Percentiles rank a stretch among this genome's conserved stretches.
These are phyloP conservation scores for Bujurquina vittata DNA, from an alignment of 2,113 vertebrate species.

Conservation along the genomic window DNA sequence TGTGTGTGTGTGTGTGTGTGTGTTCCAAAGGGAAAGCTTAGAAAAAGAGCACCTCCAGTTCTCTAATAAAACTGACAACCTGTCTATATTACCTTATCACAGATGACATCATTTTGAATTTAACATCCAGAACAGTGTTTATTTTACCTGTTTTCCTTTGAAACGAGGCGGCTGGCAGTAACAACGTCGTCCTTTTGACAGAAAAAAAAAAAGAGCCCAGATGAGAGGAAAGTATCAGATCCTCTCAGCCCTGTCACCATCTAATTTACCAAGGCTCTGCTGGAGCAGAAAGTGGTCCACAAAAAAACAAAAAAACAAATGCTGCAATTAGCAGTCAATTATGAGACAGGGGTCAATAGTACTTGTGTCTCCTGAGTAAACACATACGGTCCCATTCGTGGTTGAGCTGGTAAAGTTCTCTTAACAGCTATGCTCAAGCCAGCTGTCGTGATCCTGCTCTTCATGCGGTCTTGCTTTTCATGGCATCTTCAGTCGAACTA, in stretches of 20 bases:
- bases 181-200: neutral
- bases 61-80: neutral
- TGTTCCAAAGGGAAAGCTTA: neutral
- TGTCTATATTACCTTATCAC: neutral
- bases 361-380: neutral
- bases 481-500: neutral
- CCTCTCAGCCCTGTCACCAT: neutral
- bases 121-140: neutral
- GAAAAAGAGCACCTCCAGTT: too few relatives aligned
- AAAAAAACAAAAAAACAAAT: neutral
- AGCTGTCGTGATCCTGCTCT: neutral
- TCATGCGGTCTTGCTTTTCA: neutral
- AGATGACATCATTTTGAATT: neutral
- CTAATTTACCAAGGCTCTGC: neutral
- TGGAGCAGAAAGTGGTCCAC: neutral
- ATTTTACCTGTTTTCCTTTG: neutral
- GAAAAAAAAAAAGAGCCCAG: neutral
- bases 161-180: neutral
- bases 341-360: neutral
- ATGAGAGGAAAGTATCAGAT: neutral
- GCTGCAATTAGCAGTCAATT: constrained; percentile 2
- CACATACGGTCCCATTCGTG: neutral
- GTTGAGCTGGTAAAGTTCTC: neutral
- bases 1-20: neutral
- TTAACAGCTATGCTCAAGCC: neutral